phyloP scores from a whole-genome alignment of 1,140 invertebrate genomes.

The Atta colombica region DNA sequence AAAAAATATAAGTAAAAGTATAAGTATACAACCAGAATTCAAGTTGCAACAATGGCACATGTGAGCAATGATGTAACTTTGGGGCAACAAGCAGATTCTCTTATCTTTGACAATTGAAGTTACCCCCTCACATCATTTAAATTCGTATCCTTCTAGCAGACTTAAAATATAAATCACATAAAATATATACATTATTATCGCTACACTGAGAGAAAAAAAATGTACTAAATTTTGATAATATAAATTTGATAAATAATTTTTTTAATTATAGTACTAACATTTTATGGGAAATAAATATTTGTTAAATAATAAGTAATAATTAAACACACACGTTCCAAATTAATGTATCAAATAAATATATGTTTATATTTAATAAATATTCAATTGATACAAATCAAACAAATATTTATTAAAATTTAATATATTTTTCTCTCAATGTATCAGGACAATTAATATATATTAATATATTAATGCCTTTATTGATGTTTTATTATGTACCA shows the following conservation, averaged over 20 bases:
- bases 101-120: conserved; percentile 6
- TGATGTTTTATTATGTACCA: neutral
- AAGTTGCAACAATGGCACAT: conserved; percentile 4
- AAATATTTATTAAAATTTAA: too few species aligned
- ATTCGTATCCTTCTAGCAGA: neutral
- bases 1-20: conserved; percentile 40
- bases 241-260: too few species aligned
- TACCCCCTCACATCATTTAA: neutral
- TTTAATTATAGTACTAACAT: too few species aligned
- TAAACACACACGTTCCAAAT: too few species aligned
- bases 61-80: conserved; percentile 2
- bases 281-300: too few species aligned
- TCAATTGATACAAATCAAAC: too few species aligned
- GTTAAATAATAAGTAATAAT: too few species aligned
- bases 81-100: neutral
- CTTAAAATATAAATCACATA: neutral
- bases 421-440: too few species aligned
- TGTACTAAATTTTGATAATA: too few species aligned
- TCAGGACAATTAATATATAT: too few species aligned
- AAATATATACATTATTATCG: neutral
- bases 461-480: neutral
- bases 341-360: too few species aligned
- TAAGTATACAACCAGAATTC: neutral
- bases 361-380: too few species aligned
- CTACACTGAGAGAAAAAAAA: neutral